Conservation (phyloP, 2,113 vertebrate genomes). For the Amia ocellicauda region DNA sequence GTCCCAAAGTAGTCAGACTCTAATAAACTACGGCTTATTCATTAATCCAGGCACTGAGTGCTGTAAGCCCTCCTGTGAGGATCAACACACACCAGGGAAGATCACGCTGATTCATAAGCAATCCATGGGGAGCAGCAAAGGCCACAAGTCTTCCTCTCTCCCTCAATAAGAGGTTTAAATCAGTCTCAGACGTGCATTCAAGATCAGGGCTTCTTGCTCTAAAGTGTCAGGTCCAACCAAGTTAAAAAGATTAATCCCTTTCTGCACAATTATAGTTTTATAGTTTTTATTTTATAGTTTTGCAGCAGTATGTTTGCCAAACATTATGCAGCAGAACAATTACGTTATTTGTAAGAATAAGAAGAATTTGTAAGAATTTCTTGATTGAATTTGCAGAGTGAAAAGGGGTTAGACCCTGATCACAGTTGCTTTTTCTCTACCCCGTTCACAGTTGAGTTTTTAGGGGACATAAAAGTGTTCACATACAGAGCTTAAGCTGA, state of each 20-base stretch:
- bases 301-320: slow-evolving; percentile 3
- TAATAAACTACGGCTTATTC: slow-evolving; percentile 30
- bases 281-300: too few relatives aligned
- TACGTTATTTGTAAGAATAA: background rate
- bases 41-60: slow-evolving; percentile 29
- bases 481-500: too few relatives aligned
- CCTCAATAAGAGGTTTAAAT: background rate
- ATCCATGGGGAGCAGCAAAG: background rate
- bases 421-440: too few relatives aligned
- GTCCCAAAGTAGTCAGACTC: slow-evolving; percentile 24
- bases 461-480: too few relatives aligned
- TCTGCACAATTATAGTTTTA: background rate
- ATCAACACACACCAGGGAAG: slow-evolving; percentile 39
- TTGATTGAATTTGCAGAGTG: too few relatives aligned
- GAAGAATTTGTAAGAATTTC: too few relatives aligned
- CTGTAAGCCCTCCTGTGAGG: slow-evolving; percentile 34
- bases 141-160: background rate
- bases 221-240: slow-evolving; percentile 13
- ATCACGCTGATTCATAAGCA: slow-evolving; percentile 4
- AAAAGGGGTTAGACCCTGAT: too few relatives aligned
- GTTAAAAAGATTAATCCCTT: background rate
- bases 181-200: background rate
- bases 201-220: slow-evolving; percentile 39
- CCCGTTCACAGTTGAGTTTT: too few relatives aligned
- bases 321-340: slow-evolving; percentile 6